Base-by-base conservation (phyloP, 2,797 vertebrate genomes). In the Eutrigla gurnardus region DNA sequence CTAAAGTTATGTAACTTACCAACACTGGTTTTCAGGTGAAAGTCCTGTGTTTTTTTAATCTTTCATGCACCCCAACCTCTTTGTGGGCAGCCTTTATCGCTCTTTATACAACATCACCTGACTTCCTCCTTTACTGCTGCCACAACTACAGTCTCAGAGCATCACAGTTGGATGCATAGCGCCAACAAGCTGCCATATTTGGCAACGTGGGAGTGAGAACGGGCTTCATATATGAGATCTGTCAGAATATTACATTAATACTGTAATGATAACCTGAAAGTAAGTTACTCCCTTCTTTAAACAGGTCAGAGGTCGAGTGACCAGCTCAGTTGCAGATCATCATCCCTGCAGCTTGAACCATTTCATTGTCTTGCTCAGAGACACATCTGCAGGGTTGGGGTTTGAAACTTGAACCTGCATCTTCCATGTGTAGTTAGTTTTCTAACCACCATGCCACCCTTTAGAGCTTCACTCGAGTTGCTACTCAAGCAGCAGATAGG, bases 401-500 rank as follows among this genome's bases (percentile, higher is more conserved):
- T 33, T 76, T n/a, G 17, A 70, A 55, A 33, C 63, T 80, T 73
- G 72, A 55, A 54, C 63, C 81, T 73, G 72, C 66, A 55, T 58
- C 68, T 53, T 84, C 74, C 65, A 73, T 14, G 47, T 85, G 86
- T 88, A 90, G 86, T 82, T 62, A 59, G 60, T 83, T 85, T 78
- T 81, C 46, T 65, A 76, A 64, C 52, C 69, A 32, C 18, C 25
- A 10, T 65, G 47, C 75, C 65, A 17, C 52, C 61, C 39, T 54
- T 25, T 47, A 40, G 59, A 80, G 57, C 63, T 61, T 65, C 42
- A 50, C 43, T 70, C 64, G 52, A 66, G 73, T 47, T 3, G n/a
- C 65, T 49, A 50, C 78, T 78, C 37, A n/a, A 75, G 47, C 70
- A 86, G 73, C 78, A 64, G 66, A 84, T 58, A 72, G 74, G 81